Evolutionary conservation across 2,113 vertebrate genomes (phyloP).

Genomic region (Nansenia antarctica): DNA sequence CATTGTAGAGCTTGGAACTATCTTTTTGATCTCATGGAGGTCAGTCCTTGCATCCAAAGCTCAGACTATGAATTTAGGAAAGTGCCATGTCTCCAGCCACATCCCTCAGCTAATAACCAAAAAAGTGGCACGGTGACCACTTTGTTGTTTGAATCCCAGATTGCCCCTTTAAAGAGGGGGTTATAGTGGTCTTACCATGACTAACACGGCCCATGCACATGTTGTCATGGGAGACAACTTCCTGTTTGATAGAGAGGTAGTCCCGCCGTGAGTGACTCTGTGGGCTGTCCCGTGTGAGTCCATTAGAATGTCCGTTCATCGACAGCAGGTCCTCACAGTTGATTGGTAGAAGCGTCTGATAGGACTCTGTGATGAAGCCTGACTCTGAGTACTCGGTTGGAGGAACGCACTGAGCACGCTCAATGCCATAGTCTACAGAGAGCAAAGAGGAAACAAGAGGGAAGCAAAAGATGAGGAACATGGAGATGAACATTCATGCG

Average conservation of each 20-base stretch:
- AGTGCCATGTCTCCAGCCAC: no score
- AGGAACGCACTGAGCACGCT: constrained; percentile 87
- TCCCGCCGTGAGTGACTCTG: constrained; percentile 76
- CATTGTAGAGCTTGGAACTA: no score
- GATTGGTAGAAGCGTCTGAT: constrained; percentile 90
- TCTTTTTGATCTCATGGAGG: no score
- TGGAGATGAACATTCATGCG: no score
- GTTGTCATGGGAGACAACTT: constrained; percentile 86
- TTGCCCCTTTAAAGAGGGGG: no score
- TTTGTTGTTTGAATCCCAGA: no score
- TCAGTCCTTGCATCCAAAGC: no score
- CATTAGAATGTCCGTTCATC: constrained; percentile 85
- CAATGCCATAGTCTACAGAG: constrained; percentile 81
- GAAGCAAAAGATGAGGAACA: no score
- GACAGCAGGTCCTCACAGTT: constrained; percentile 88
- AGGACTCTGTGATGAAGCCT: constrained; percentile 90
- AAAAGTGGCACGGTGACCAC: no score
- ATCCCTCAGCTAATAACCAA: no score
- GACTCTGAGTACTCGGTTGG: constrained; percentile 87
- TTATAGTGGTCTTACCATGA: constrained; percentile 75
- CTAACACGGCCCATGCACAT: constrained; percentile 88
- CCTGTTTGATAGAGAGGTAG: constrained; percentile 87
- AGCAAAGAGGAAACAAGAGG: no score
- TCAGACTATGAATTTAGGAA: no score
- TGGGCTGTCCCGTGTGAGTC: constrained; percentile 72